A percentile compares a stretch with the other conserved stretches of the same genome.
phyloP scores from a whole-genome alignment of 2,113 vertebrate genomes.

The Ramphastos sulfuratus region DNA sequence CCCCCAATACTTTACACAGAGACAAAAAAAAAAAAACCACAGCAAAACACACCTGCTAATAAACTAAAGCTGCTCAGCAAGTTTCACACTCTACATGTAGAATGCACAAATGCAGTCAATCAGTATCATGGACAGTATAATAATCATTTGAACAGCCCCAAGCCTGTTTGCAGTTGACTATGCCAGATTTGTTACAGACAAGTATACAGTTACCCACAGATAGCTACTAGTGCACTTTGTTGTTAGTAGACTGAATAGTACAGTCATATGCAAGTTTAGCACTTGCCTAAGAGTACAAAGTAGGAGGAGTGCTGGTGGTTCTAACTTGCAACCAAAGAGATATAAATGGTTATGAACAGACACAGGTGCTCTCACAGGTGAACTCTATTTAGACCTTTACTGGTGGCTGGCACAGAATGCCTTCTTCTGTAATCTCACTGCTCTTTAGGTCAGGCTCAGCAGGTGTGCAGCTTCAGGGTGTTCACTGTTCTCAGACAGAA shows the following conservation, averaged over 20 bases:
- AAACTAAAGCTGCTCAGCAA: not conserved
- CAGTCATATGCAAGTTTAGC: not conserved
- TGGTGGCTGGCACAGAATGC: fast-evolving
- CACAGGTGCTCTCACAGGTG: fast-evolving
- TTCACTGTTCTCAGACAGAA: too few relatives aligned
- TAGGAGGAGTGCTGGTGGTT: fast-evolving
- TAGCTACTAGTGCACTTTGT: not conserved
- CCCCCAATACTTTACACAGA: not conserved
- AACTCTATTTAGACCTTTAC: not conserved
- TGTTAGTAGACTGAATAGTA: not conserved
- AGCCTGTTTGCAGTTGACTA: too few relatives aligned
- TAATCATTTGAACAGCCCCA: not conserved
- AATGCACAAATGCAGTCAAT: not conserved
- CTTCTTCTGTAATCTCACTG: fast-evolving
- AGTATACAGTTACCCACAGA: not conserved
- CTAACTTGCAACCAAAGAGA: fast-evolving
- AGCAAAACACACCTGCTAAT: not conserved
- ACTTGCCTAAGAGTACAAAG: too few relatives aligned
- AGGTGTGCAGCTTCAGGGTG: too few relatives aligned
- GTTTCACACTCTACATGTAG: not conserved
- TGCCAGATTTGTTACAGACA: not conserved
- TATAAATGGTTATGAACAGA: fast-evolving
- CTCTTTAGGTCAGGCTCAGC: too few relatives aligned
- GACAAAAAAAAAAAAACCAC: not conserved
- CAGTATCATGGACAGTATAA: fast-evolving